Evolutionary conservation across 1,140 invertebrate genomes (phyloP).

Genomic region (Spodoptera frugiperda): DNA sequence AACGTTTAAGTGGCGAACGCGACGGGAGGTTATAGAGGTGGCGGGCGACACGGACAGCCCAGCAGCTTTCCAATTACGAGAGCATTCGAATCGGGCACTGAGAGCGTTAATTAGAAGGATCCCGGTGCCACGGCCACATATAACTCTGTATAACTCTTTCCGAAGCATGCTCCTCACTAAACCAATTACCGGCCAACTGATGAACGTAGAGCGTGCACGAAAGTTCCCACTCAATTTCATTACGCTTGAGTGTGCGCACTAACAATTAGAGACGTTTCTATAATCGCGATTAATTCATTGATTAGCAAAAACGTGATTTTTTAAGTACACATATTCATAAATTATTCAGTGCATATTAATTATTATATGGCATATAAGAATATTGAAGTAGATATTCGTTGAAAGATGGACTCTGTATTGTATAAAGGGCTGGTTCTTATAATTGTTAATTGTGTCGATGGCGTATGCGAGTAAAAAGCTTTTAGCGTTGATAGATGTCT

Average conservation of each 20-base stretch:
- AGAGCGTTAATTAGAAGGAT: slow-evolving; percentile 78
- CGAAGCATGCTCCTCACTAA: slow-evolving; percentile 62
- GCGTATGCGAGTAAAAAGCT: slow-evolving; percentile 63
- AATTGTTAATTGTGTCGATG: slow-evolving; percentile 9
- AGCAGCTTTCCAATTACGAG: slow-evolving; percentile 68
- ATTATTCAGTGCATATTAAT: slow-evolving; percentile 27
- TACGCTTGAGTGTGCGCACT: slow-evolving; percentile 63
- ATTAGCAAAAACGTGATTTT: slow-evolving; percentile 46
- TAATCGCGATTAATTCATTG: slow-evolving; percentile 56
- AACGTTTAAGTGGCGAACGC: slow-evolving; percentile 16
- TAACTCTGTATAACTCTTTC: slow-evolving; percentile 54
- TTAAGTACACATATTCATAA: slow-evolving; percentile 16
- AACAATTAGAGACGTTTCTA: slow-evolving; percentile 64
- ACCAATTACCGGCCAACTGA: slow-evolving; percentile 79
- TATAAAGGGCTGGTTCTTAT: background rate
- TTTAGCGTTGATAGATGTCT: slow-evolving; percentile 56
- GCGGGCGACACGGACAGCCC: slow-evolving; percentile 53
- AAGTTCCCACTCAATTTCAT: slow-evolving; percentile 73
- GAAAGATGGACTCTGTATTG: background rate
- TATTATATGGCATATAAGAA: background rate
- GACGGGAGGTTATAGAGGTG: slow-evolving; percentile 40
- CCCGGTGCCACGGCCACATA: slow-evolving; percentile 57
- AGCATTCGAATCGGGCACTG: slow-evolving; percentile 64
- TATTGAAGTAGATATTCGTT: background rate
- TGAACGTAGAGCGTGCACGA: slow-evolving; percentile 70